A percentile compares a stretch with the other conserved stretches of the same genome.
phyloP scores from a whole-genome alignment of 1,140 invertebrate genomes.

The Cecropterus lyciades region DNA sequence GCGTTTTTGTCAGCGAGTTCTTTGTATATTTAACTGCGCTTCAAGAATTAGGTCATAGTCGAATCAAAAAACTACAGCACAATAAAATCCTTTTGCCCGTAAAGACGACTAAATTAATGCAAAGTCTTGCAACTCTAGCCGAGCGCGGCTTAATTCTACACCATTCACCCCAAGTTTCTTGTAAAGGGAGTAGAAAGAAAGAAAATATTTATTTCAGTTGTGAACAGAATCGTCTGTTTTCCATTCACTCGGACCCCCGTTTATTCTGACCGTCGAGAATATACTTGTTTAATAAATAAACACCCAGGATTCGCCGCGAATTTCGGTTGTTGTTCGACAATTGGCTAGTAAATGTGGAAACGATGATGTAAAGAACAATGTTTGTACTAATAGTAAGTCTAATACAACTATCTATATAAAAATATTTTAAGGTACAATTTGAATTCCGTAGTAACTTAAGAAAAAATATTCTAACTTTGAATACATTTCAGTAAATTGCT shows the following conservation, averaged over 20 bases:
- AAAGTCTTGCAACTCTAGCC: slow-evolving; percentile 26
- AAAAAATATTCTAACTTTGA: too few species aligned
- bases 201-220: slow-evolving; percentile 30
- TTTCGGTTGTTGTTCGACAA: neutral
- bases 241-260: slow-evolving; percentile 30
- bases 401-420: too few species aligned
- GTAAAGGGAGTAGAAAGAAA: slow-evolving; percentile 6
- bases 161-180: slow-evolving; percentile 25
- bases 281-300: slow-evolving; percentile 37
- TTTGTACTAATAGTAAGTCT: too few species aligned
- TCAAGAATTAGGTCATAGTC: slow-evolving; percentile 26
- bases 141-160: slow-evolving; percentile 18
- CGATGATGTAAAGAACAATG: too few species aligned
- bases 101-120: slow-evolving; percentile 31
- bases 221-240: slow-evolving; percentile 28
- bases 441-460: too few species aligned
- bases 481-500: too few species aligned
- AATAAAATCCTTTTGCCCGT: slow-evolving; percentile 14
- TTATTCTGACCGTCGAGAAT: slow-evolving; percentile 34
- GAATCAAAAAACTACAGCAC: slow-evolving; percentile 14
- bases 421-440: too few species aligned
- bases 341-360: too few species aligned
- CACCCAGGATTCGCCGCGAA: slow-evolving; percentile 18
- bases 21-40: slow-evolving; percentile 11
- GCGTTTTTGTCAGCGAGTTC: neutral